Conservation (phyloP, 2,888 invertebrate species). For the Brachyopa scutellaris region DNA sequence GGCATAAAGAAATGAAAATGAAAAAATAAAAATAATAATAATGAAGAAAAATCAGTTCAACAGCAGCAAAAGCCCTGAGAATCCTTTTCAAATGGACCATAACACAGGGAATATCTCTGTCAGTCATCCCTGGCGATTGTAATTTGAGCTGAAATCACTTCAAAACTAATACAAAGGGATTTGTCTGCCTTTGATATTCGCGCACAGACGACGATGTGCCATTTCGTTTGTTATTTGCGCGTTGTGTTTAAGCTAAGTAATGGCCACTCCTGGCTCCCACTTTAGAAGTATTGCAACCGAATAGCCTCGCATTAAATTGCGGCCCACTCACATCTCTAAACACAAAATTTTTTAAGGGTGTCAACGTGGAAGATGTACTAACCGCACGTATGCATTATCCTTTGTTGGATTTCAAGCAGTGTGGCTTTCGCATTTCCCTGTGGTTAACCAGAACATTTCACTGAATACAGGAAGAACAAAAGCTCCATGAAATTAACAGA, state of each 20-base stretch:
- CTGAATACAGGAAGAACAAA: conserved; percentile 57
- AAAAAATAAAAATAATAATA: conserved; percentile 1
- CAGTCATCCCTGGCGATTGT: conserved; percentile 58
- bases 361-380: conserved; percentile 44
- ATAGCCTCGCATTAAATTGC: conserved; percentile 29
- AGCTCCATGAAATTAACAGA: conserved; percentile 67
- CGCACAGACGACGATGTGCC: conserved; percentile 14
- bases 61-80: conserved; percentile 41
- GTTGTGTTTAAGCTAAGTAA: conserved; percentile 37
- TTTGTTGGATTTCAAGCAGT: conserved; percentile 40
- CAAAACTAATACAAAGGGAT: conserved; percentile 69
- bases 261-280: conserved; percentile 9
- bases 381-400: conserved; percentile 54
- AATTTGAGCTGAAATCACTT: conserved; percentile 70
- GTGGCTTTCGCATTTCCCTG: conserved; percentile 54
- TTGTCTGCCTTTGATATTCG: conserved; percentile 50
- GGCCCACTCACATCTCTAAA: not conserved
- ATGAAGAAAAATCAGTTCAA: conserved; percentile 16
- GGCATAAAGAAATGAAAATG: not conserved
- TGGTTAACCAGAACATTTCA: conserved; percentile 66
- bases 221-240: conserved; percentile 22
- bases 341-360: conserved; percentile 25
- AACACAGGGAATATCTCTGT: conserved; percentile 30
- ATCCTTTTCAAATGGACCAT: conserved; percentile 59
- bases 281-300: conserved; percentile 2